Evolutionary conservation across 2,888 invertebrate species (phyloP).

Genomic region (Mythimna lalbum): DNA sequence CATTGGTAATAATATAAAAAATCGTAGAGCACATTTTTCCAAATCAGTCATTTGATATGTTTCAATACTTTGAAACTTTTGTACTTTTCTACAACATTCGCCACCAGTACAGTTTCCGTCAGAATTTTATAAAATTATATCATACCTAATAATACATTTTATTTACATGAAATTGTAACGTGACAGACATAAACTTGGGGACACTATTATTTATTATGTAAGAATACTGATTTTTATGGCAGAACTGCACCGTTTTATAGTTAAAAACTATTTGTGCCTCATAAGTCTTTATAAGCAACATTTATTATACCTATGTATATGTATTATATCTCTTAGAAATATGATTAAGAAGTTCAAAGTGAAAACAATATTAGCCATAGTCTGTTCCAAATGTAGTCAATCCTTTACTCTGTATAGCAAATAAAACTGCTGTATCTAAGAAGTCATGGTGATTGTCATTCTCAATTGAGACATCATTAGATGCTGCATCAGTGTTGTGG

Average conservation of each 20-base stretch:
- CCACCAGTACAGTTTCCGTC: slow-evolving; percentile 51
- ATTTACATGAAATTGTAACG: slow-evolving; percentile 56
- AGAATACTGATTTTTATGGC: slow-evolving; percentile 69
- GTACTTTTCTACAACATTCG: slow-evolving; percentile 71
- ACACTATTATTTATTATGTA: slow-evolving; percentile 51
- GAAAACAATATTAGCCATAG: slow-evolving; percentile 79
- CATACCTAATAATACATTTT: slow-evolving; percentile 53
- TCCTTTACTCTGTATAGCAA: slow-evolving; percentile 94
- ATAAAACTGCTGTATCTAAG: slow-evolving; percentile 93
- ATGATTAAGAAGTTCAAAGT: slow-evolving; percentile 16
- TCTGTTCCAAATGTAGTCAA: slow-evolving; percentile 89
- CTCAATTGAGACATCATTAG: slow-evolving; percentile 19
- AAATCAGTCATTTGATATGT: slow-evolving; percentile 73
- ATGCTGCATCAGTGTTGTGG: slow-evolving; percentile 16
- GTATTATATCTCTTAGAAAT: slow-evolving; percentile 32
- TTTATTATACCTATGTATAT: slow-evolving; percentile 8
- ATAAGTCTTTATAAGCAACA: slow-evolving; percentile 61
- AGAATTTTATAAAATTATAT: slow-evolving; percentile 45
- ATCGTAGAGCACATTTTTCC: slow-evolving; percentile 59
- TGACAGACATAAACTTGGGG: slow-evolving; percentile 34
- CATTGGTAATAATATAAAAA: slow-evolving; percentile 52
- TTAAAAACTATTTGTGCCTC: slow-evolving; percentile 61
- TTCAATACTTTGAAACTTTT: slow-evolving; percentile 72
- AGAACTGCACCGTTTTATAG: slow-evolving; percentile 46
- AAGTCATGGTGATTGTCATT: slow-evolving; percentile 88